Base-by-base conservation (phyloP, 2,888 invertebrate genomes). In the Conchocele bisecta region DNA sequence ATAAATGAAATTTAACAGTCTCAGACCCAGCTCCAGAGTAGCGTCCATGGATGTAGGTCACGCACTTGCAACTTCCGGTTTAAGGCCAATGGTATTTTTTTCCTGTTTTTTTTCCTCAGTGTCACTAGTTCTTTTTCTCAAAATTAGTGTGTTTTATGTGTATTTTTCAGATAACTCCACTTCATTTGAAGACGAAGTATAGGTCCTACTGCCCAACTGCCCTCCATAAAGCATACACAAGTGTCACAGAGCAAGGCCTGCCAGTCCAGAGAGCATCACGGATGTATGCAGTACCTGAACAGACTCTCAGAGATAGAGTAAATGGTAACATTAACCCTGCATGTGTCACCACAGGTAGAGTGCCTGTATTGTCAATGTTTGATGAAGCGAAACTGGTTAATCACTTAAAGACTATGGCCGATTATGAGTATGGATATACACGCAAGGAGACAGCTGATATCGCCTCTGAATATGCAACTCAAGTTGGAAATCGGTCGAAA, bases 391-490 rank as follows among this genome's bases (percentile, higher is more conserved):
- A 58, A 15, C 31, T 70, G 5, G 59, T 54, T 1, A 22, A 58
- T 0, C 63, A 70, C 39, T 17, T 65, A 4, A 46, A 70, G 24
- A 39, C 17, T 17, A 59, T 70, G 51, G 58, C 70, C 2, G 24
- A 26, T 22, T 60, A 39, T 51, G 71, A 66, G 0, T 70, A 70
- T 48, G 64, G 64, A 0, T 70, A 70, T 28, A 63, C 66, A 1
- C 35, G 39, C 15, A 61, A 53, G 22, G 58, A 66, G 46, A 17
- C n/a, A 24, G 56, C 59, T 17, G 39, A 56, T 37, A 24, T 67
- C 22, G 61, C 72, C 7, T n/a, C 39, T 31, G 63, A 61, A n/a
- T 58, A 39, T 50, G 61, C 72, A 20, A 33, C 58, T 5, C 50
- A 42, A 9, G 31, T 72, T 0, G 65, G 66, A 3, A 66, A 66